Conservation (phyloP, 2,113 vertebrate genomes). For the Lasiurus borealis region DNA sequence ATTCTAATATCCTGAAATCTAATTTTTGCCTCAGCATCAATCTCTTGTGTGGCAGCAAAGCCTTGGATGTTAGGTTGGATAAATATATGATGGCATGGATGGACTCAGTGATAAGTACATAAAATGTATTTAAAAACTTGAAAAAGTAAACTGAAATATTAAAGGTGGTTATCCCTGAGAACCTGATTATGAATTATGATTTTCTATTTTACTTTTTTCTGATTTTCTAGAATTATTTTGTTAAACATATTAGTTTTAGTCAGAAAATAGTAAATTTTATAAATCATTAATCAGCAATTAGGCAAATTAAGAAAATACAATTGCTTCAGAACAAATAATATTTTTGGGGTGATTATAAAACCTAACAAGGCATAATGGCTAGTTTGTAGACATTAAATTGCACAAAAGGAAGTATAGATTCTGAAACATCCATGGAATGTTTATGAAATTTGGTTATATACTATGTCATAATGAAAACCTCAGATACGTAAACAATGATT, state of each 20-base stretch:
- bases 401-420: not conserved
- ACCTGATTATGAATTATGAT: not conserved
- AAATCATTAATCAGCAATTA: not conserved
- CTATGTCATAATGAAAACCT: not conserved
- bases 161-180: not conserved
- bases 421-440: not conserved
- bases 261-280: not conserved
- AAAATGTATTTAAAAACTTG: not conserved
- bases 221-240: not conserved
- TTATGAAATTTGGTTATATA: not conserved
- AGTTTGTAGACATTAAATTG: not conserved
- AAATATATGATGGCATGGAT: not conserved
- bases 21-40: not conserved
- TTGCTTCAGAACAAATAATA: not conserved
- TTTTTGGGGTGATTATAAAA: not conserved
- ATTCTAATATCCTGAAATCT: not conserved
- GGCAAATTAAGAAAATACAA: not conserved
- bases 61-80: not conserved
- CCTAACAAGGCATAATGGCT: not conserved
- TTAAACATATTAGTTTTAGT: not conserved
- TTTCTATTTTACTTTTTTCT: constrained; percentile 28
- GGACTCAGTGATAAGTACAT: not conserved
- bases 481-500: not conserved
- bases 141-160: not conserved
- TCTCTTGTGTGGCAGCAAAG: not conserved